phyloP scores from a whole-genome alignment of 53 echinoderm and acorn worm species.

The Glandiceps talaboti region DNA sequence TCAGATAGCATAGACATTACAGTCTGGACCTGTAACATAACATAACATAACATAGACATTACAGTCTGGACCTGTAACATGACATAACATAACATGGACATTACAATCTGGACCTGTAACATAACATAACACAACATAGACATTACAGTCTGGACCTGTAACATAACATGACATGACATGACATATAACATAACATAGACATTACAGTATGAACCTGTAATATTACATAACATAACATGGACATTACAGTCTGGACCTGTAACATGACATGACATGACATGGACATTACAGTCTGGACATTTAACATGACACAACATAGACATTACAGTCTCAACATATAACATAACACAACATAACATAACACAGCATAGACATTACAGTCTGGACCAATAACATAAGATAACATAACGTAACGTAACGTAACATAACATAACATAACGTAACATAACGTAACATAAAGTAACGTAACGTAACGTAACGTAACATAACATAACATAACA shows the following conservation, averaged over 20 bases:
- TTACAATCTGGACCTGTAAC: too few relatives aligned
- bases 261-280: neutral
- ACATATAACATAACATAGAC: neutral
- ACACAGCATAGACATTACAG: too few relatives aligned
- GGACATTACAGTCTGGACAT: too few relatives aligned
- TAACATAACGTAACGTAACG: neutral
- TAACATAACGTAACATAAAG: neutral
- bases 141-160: too few relatives aligned
- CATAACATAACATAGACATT: neutral
- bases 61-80: too few relatives aligned
- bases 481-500: neutral
- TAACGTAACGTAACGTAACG: neutral
- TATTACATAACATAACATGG: neutral
- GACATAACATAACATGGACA: neutral
- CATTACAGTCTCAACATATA: too few relatives aligned
- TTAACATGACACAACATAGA: neutral
- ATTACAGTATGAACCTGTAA: too few relatives aligned
- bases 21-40: slow-evolving; percentile 28
- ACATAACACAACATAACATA: neutral
- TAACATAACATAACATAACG: neutral
- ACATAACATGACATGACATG: neutral
- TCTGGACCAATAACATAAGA: too few relatives aligned
- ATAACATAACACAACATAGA: too few relatives aligned
- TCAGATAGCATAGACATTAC: slow-evolving; percentile 36
- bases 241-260: slow-evolving; percentile 31